These are phyloP conservation scores for Sebastes goodei DNA, from an alignment of 2,797 vertebrate genomes.

Conservation along the genomic window DNA sequence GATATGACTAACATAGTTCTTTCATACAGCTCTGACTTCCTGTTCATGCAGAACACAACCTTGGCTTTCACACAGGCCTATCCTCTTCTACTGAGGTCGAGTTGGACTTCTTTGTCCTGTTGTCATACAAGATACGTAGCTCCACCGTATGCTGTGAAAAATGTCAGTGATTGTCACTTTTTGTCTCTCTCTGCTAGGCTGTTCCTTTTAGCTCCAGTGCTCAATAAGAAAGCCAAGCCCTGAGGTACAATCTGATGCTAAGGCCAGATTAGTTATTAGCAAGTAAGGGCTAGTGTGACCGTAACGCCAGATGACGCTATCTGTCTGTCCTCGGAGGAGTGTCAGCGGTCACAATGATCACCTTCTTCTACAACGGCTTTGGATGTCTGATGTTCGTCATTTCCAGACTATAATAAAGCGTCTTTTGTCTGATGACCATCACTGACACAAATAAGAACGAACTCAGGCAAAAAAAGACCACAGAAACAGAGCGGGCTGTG, in stretches of 20 bases:
- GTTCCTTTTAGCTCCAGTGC: constrained; percentile 28
- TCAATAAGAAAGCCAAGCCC: constrained; percentile 40
- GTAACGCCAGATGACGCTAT: constrained; percentile 73
- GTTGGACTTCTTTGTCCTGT: constrained; percentile 17
- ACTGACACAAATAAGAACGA: constrained; percentile 53
- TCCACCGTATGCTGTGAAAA: constrained; percentile 20
- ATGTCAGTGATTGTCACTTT: constrained; percentile 38
- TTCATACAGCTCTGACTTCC: neutral
- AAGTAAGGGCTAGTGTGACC: constrained; percentile 55
- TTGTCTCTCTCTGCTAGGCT: constrained; percentile 23
- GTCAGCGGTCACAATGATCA: constrained; percentile 64
- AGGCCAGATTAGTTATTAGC: constrained; percentile 51
- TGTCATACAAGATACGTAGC: constrained; percentile 2
- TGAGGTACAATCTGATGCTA: constrained; percentile 38
- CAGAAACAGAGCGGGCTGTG: constrained; percentile 31
- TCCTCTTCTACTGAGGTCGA: neutral
- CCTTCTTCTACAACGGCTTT: constrained; percentile 53
- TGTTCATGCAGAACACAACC: neutral
- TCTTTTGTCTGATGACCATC: constrained; percentile 62
- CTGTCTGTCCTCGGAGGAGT: constrained; percentile 59
- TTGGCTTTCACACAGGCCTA: neutral
- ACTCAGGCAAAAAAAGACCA: constrained; percentile 43
- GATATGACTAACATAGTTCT: neutral
- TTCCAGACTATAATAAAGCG: constrained; percentile 60
- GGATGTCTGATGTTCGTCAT: constrained; percentile 52